Conservation (phyloP, 2,888 invertebrate species). For the Archips crataeganus region DNA sequence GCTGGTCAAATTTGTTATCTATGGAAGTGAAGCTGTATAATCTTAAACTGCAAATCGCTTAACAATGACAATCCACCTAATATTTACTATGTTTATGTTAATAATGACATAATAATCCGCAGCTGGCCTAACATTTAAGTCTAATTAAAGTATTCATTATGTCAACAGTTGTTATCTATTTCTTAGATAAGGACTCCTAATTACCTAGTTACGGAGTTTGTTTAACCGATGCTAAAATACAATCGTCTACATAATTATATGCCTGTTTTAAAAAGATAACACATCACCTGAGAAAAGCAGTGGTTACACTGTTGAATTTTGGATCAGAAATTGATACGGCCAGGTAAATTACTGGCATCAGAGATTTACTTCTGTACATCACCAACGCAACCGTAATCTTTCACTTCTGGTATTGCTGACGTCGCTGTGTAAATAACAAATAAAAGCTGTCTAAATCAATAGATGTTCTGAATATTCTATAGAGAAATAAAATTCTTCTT, state of each 20-base stretch:
- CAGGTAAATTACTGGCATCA: too few relatives aligned
- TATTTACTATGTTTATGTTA: conserved; percentile 18
- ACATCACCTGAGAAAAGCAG: background rate
- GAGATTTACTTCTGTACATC: too few relatives aligned
- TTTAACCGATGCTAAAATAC: conserved; percentile 43
- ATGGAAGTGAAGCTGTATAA: too few relatives aligned
- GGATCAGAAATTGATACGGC: too few relatives aligned
- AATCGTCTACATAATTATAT: conserved; percentile 20
- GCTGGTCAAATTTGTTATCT: too few relatives aligned
- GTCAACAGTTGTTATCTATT: conserved; percentile 42
- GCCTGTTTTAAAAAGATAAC: background rate
- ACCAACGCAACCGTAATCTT: too few relatives aligned
- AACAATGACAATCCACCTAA: background rate
- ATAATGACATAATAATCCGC: conserved; percentile 46
- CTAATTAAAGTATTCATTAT: conserved; percentile 4
- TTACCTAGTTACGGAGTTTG: conserved; percentile 61
- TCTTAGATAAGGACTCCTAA: conserved; percentile 58
- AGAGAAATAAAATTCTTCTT: too few relatives aligned
- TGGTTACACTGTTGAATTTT: background rate
- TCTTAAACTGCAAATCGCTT: background rate
- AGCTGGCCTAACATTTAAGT: background rate
- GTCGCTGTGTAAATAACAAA: too few relatives aligned
- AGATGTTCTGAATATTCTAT: too few relatives aligned
- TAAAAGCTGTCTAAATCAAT: too few relatives aligned
- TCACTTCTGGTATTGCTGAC: too few relatives aligned